Evolutionary conservation across 2,797 vertebrate species (phyloP), one percentile per base, ranked within the genome.

Genomic region (Parambassis ranga): DNA sequence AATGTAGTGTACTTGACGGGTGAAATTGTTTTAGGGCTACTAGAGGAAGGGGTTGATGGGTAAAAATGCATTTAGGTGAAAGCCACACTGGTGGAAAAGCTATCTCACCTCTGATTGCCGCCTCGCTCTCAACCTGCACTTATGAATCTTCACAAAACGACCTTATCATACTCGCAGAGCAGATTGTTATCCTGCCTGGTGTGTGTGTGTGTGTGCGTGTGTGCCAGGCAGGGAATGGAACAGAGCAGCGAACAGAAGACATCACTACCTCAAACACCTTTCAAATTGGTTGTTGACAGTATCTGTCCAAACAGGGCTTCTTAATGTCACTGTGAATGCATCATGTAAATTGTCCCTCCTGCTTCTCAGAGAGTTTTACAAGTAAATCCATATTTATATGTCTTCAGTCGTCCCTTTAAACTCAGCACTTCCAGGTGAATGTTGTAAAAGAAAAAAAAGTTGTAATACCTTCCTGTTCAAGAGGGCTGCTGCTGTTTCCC

Each of bases 1-100:
- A 81, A 82, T 78, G 84, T 79, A 72, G 79, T 68, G 84, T 57
- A 52, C 88, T 87, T 75, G 83, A 84, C 52, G 55, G 81, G 55
- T 78, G 75, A 84, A 87, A 90, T 89, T 83, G 87, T 88, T 90
- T 90, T 84, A 87, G 70, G 67, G 70, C 72, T 69, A 64, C 62
- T 32, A 57, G 77, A 76, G 82, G 58, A 62, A 22, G 32, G 36
- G 77, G 63, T 38, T 83, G 83, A 87, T 79, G 79, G 78, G 77
- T 70, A 73, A 81, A 86, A 85, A 88, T 84, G 82, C 86, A 77
- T 86, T 89, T 84, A 77, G 78, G 66, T 83, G 81, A 84, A 83
- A 84, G 77, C 72, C 65, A 73, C 53, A 72, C 67, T 50, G 37
- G 60, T 53, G 64, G 72, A 79, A 85, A 77, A 82, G 78, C 81